phyloP scores from a whole-genome alignment of 2,888 invertebrate genomes.

The Xanthorhoe spadicearia region DNA sequence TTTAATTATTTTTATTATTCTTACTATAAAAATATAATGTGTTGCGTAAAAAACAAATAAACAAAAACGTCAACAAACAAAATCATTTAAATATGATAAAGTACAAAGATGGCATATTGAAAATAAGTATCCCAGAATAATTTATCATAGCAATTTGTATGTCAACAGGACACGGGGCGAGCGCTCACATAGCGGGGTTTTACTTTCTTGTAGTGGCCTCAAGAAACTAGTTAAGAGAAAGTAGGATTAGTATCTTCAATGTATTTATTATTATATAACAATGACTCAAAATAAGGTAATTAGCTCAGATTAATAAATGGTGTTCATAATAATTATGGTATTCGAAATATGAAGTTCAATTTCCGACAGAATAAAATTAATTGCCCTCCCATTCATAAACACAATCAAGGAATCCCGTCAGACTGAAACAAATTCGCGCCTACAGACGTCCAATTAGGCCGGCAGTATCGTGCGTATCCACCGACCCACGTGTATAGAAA shows the following conservation, averaged over 20 bases:
- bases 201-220: constrained; percentile 82
- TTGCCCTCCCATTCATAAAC: constrained; percentile 47
- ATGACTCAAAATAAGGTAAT: constrained; percentile 47
- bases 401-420: constrained; percentile 62
- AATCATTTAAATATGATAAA: constrained; percentile 21
- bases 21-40: neutral
- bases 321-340: constrained; percentile 38
- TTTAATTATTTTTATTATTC: neutral
- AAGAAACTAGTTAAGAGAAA: constrained; percentile 83
- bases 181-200: constrained; percentile 81
- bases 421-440: constrained; percentile 76
- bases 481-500: constrained; percentile 79
- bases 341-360: constrained; percentile 27
- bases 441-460: constrained; percentile 77
- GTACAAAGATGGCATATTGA: constrained; percentile 37
- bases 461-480: constrained; percentile 80
- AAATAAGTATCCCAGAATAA: constrained; percentile 69
- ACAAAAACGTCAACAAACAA: neutral
- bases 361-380: constrained; percentile 43
- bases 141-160: constrained; percentile 74
- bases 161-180: constrained; percentile 82
- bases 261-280: constrained; percentile 75
- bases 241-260: constrained; percentile 78
- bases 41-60: neutral
- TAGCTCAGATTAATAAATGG: constrained; percentile 40